A percentile compares a stretch with the other conserved stretches of the same genome.
Evolutionary conservation across 2,113 vertebrate species (phyloP).

Genomic region (Pogona vitticeps): DNA sequence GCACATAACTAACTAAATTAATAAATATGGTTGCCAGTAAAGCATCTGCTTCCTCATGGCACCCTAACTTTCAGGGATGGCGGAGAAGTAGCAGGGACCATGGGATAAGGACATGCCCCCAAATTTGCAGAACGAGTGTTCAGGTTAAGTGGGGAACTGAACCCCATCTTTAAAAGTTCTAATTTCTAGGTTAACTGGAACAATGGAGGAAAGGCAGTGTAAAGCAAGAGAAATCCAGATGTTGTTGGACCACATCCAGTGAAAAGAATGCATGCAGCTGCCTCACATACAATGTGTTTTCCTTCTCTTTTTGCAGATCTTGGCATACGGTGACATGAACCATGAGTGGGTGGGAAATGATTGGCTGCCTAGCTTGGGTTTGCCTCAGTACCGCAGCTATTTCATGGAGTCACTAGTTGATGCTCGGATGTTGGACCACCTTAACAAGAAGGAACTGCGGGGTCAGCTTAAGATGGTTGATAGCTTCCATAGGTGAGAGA

Average conservation of each 20-base stretch:
- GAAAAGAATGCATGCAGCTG: background rate
- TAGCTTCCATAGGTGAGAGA: slow-evolving; percentile 90
- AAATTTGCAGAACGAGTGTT: too few species aligned
- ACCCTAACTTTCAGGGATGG: too few species aligned
- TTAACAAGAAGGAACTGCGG: slow-evolving; percentile 94
- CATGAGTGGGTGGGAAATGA: slow-evolving; percentile 84
- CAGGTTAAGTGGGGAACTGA: background rate
- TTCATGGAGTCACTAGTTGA: slow-evolving; percentile 97
- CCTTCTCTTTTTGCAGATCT: slow-evolving; percentile 78
- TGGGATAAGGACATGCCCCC: too few species aligned
- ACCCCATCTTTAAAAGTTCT: background rate
- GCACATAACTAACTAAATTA: too few species aligned
- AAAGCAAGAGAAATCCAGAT: background rate
- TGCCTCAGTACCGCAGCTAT: slow-evolving; percentile 93
- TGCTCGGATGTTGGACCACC: slow-evolving; percentile 92
- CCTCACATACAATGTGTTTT: background rate
- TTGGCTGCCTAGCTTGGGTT: slow-evolving; percentile 92
- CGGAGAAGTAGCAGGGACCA: too few species aligned
- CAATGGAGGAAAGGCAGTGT: background rate
- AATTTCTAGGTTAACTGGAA: background rate
- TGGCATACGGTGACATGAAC: slow-evolving; percentile 87
- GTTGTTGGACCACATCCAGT: background rate
- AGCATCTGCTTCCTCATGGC: too few species aligned
- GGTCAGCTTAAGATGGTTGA: slow-evolving; percentile 96
- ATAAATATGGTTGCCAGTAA: too few species aligned